Evolutionary conservation across 2,113 vertebrate genomes (phyloP).

Genomic region (Sphaerodactylus townsendi): DNA sequence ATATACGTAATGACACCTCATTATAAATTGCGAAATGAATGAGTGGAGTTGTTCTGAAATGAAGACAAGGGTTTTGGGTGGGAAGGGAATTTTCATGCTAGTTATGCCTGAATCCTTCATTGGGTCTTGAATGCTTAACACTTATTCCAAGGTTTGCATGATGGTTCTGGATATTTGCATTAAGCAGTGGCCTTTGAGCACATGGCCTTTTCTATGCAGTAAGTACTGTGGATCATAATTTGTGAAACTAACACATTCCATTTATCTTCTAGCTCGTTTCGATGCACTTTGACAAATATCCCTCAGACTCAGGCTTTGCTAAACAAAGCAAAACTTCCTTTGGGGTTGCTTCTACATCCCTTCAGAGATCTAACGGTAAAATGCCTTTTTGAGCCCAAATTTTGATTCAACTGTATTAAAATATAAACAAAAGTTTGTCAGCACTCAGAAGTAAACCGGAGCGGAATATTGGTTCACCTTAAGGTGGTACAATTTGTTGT

Average conservation of each 20-base stretch:
- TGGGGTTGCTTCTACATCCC: constrained; percentile 94
- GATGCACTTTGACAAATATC: constrained; percentile 92
- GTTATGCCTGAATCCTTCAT: neutral
- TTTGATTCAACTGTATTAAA: neutral
- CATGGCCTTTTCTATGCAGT: neutral
- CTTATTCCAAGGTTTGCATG: neutral
- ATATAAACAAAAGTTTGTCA: fast-evolving
- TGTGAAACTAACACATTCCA: neutral
- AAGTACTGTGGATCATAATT: neutral
- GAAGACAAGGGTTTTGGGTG: too few relatives aligned
- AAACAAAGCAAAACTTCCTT: constrained; percentile 94
- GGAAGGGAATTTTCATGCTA: neutral
- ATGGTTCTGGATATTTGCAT: neutral
- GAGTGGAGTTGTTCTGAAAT: neutral
- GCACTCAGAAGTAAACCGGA: neutral
- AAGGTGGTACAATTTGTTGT: neutral
- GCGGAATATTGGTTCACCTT: neutral
- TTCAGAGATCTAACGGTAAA: constrained; percentile 96
- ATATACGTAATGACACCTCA: neutral
- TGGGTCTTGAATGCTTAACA: neutral
- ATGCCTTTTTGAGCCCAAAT: neutral
- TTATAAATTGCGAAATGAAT: neutral
- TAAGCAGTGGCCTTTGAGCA: neutral
- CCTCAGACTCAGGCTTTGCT: constrained; percentile 94
- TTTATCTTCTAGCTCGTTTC: constrained; percentile 84